Base-by-base conservation (phyloP, 2,113 vertebrate species). In the Agapornis roseicollis region DNA sequence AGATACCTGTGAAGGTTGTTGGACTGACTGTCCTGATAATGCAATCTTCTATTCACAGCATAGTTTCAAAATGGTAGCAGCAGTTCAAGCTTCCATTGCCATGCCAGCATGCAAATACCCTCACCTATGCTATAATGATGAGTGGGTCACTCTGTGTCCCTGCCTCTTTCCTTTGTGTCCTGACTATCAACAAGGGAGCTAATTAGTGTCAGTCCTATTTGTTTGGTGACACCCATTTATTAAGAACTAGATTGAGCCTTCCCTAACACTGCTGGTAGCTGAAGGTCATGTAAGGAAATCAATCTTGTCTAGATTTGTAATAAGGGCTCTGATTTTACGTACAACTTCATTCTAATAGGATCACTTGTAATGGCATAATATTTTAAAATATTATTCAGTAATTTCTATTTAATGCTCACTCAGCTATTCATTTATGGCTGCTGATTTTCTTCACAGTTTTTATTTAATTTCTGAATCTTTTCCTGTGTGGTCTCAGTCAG, bases 161-260 rank as follows among this genome's bases (percentile, higher is more conserved):
- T 78, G 56, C 77, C 68, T 86, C 88, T 71, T 22, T 78, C 68
- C 76, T 85, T 73, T 86, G 35, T 10, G 50, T 68, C 78, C 68
- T 71, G 35, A 55, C 76, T 90, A 93, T 74, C 95, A 94, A 49
- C 85, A 78, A 81, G 42, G 90, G 46, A 86, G 76, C 60, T 96
- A 97, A 97, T 96, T 97, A 95, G 64, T 88, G 96, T 96, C 85
- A 97, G 68, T 68, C 68, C 50, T 49, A 22, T 93, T 95, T 95
- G 82, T 80, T 91, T 94, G 82, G 94, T 90, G 91, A 86, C 88
- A 88, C 68, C 79, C 80, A 77, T 90, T 89, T 94, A 83, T 76
- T 66, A 74, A 63, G 93, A 93, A 71, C 55, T 80, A 74, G 88
- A 42, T 8, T 74, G 80, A 96, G 64, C 63, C 60, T 93, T 89